These are phyloP conservation scores for Xiphophorus couchianus DNA, from an alignment of 2,113 vertebrate genomes.

Conservation along the genomic window DNA sequence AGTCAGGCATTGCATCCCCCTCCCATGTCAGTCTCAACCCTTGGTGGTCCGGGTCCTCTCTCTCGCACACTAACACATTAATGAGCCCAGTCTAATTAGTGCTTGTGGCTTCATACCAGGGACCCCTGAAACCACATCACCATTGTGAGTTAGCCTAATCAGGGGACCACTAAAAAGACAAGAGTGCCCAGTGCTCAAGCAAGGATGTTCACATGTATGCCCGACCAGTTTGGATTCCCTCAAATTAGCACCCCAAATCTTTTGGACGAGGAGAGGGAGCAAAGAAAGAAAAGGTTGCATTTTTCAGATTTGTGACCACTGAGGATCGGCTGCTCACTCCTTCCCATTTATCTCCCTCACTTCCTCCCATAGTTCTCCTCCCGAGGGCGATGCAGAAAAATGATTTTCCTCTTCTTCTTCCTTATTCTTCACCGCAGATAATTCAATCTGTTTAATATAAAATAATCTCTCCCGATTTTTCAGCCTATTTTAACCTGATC, in stretches of 20 bases:
- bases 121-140: slow-evolving; percentile 45
- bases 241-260: slow-evolving; percentile 50
- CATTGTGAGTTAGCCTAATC: slow-evolving; percentile 60
- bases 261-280: slow-evolving; percentile 7
- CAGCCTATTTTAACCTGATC: slow-evolving; percentile 73
- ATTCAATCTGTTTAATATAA: slow-evolving; percentile 78
- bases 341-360: slow-evolving; percentile 34
- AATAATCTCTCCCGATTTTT: slow-evolving; percentile 72
- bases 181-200: slow-evolving; percentile 28
- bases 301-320: slow-evolving; percentile 41
- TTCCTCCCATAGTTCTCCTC: slow-evolving; percentile 37
- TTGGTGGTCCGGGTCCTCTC: slow-evolving; percentile 42
- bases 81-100: slow-evolving; percentile 73
- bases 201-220: slow-evolving; percentile 64
- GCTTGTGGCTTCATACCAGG: slow-evolving; percentile 46
- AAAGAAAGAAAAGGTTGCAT: slow-evolving; percentile 11
- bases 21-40: slow-evolving; percentile 38
- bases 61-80: slow-evolving; percentile 60
- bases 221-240: slow-evolving; percentile 30
- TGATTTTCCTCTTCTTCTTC: slow-evolving; percentile 62
- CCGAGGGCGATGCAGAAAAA: slow-evolving; percentile 60
- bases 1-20: slow-evolving; percentile 28
- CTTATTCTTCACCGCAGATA: slow-evolving; percentile 62
- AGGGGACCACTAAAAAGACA: slow-evolving; percentile 44
- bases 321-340: slow-evolving; percentile 33